These are phyloP conservation scores for Daboia siamensis DNA, from an alignment of 2,113 vertebrate species.

Conservation along the genomic window DNA sequence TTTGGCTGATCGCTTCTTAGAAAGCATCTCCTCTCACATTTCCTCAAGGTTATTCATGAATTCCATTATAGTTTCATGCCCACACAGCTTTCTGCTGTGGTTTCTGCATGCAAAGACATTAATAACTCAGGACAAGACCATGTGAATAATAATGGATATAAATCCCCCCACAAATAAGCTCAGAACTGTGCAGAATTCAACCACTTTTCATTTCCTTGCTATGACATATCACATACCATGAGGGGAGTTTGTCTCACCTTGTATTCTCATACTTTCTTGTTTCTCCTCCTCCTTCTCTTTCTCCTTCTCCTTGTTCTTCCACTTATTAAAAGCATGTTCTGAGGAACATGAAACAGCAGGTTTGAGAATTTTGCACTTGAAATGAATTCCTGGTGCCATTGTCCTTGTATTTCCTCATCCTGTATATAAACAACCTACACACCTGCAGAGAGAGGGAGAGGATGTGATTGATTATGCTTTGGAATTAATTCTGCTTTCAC, in stretches of 20 bases:
- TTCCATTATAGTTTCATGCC: background rate
- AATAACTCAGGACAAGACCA: background rate
- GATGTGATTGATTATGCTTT: background rate
- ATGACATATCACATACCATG: background rate
- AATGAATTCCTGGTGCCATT: background rate
- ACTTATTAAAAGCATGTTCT: fast-evolving
- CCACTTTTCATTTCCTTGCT: background rate
- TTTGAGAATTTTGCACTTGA: background rate
- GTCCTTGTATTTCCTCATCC: background rate
- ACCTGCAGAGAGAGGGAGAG: background rate
- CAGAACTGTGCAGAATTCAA: background rate
- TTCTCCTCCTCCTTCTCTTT: background rate
- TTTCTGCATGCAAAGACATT: background rate
- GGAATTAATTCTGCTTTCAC: background rate
- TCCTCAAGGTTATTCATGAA: background rate
- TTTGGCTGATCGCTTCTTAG: background rate
- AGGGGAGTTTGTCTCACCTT: background rate
- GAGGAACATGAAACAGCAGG: background rate
- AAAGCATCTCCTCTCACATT: background rate
- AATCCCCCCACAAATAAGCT: background rate
- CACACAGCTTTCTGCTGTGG: background rate
- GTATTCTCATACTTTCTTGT: background rate
- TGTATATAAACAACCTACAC: background rate
- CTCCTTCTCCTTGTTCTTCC: background rate
- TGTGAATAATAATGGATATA: background rate